phyloP scores from a whole-genome alignment of 2,888 invertebrate genomes.

The Athalia rosae region DNA sequence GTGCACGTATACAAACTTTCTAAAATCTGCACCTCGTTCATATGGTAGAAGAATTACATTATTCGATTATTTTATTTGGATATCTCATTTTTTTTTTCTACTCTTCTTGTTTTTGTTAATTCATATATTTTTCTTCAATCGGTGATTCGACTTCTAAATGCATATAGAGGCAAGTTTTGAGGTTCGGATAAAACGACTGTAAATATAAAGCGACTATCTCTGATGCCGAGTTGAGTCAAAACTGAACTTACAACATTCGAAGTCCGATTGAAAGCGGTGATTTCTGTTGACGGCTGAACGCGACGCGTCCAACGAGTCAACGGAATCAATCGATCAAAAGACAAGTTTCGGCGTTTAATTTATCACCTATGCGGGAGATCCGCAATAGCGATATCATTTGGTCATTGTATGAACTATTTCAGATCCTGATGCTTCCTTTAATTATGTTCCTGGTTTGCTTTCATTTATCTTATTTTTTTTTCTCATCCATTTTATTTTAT shows the following conservation, averaged over 20 bases:
- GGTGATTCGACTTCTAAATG: not conserved
- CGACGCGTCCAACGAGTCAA: not conserved
- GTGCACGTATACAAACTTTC: conserved; percentile 4
- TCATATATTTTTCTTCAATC: not conserved
- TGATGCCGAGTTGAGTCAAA: not conserved
- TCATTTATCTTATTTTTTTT: not conserved
- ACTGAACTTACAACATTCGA: conserved; percentile 11
- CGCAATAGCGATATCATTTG: conserved; percentile 2
- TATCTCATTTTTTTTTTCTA: not conserved
- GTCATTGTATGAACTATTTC: conserved; percentile 13
- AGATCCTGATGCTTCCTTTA: conserved; percentile 41
- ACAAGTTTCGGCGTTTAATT: conserved; percentile 35
- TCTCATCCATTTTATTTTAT: not conserved
- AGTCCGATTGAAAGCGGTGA: conserved; percentile 1
- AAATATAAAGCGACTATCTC: not conserved
- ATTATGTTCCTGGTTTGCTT: conserved; percentile 4
- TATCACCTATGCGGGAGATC: conserved; percentile 11
- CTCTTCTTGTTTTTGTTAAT: not conserved
- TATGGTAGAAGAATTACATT: not conserved
- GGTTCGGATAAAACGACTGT: not conserved
- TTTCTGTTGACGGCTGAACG: not conserved
- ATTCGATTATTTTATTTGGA: not conserved
- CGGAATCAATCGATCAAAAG: conserved; percentile 14
- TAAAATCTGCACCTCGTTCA: not conserved
- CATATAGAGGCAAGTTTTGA: not conserved